Conservation (phyloP, 2,888 invertebrate genomes). For the Gymnoscelis rufifasciata region DNA sequence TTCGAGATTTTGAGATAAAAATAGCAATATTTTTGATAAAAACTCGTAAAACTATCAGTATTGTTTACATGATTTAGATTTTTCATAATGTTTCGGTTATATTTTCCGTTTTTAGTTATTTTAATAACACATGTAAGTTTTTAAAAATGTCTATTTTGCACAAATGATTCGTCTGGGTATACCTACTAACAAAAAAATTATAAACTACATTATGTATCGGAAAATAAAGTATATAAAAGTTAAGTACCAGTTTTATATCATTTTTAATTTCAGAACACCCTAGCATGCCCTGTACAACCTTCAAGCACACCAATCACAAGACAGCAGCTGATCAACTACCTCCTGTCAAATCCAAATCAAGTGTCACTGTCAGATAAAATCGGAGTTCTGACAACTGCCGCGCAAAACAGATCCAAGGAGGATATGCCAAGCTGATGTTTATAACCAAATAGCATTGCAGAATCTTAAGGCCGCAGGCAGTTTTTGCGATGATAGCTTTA, state of each 20-base stretch:
- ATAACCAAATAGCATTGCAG: constrained; percentile 42
- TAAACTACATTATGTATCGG: too few relatives aligned
- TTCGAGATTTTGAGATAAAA: too few relatives aligned
- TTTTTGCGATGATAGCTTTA: constrained; percentile 15
- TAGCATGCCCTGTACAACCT: background rate
- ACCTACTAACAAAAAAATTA: too few relatives aligned
- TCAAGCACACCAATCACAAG: constrained; percentile 2
- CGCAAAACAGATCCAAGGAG: constrained; percentile 34
- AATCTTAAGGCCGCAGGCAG: constrained; percentile 40
- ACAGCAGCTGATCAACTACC: constrained; percentile 12
- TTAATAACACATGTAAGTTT: constrained; percentile 24
- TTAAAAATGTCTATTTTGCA: background rate
- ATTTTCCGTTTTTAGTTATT: constrained; percentile 11
- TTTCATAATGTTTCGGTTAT: constrained; percentile 12
- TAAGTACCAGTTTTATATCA: too few relatives aligned
- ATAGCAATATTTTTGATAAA: constrained; percentile 9
- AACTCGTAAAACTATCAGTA: constrained; percentile 10
- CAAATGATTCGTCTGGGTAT: too few relatives aligned
- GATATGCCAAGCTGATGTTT: constrained; percentile 38
- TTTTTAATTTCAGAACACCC: constrained; percentile 16
- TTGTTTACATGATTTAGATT: background rate
- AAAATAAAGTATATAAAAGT: too few relatives aligned
- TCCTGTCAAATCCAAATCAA: constrained; percentile 15
- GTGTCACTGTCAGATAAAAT: constrained; percentile 34
- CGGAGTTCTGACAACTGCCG: constrained; percentile 30